A percentile compares a stretch with the other conserved stretches of the same genome.
These are phyloP conservation scores for Microtus richardsoni DNA, from an alignment of 2,113 vertebrate genomes.

Conservation along the genomic window DNA sequence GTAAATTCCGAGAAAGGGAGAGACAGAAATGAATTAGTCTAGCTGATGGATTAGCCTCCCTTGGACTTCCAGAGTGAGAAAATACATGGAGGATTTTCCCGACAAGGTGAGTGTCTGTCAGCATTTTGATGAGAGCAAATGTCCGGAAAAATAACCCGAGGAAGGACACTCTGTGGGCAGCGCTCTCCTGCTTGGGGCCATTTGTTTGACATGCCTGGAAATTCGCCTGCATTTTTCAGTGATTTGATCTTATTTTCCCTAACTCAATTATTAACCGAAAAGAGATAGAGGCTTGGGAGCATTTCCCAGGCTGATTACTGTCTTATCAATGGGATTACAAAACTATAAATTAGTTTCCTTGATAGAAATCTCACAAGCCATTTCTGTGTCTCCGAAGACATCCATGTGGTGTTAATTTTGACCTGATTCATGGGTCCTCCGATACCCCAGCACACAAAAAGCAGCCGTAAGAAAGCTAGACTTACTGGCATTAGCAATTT, in stretches of 20 bases:
- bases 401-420: constrained; percentile 77
- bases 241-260: constrained; percentile 59
- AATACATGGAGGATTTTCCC: constrained; percentile 15
- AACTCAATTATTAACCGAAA: constrained; percentile 66
- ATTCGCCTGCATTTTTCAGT: constrained; percentile 5
- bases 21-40: background rate
- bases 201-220: constrained; percentile 28
- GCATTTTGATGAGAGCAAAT: background rate
- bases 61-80: background rate
- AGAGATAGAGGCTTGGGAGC: constrained; percentile 22
- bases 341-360: constrained; percentile 73
- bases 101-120: constrained; percentile 44
- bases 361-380: constrained; percentile 61
- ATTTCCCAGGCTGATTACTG: constrained; percentile 47
- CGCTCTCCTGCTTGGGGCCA: background rate
- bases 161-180: background rate
- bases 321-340: constrained; percentile 60
- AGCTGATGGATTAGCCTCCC: background rate
- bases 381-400: constrained; percentile 21
- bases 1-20: constrained; percentile 30
- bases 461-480: constrained; percentile 70
- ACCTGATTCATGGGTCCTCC: constrained; percentile 75
- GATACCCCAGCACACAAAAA: constrained; percentile 67
- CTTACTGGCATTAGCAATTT: constrained; percentile 66
- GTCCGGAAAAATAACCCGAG: constrained; percentile 22